These are phyloP conservation scores for Hecatera dysodea DNA, from an alignment of 2,888 invertebrate species.

Conservation along the genomic window DNA sequence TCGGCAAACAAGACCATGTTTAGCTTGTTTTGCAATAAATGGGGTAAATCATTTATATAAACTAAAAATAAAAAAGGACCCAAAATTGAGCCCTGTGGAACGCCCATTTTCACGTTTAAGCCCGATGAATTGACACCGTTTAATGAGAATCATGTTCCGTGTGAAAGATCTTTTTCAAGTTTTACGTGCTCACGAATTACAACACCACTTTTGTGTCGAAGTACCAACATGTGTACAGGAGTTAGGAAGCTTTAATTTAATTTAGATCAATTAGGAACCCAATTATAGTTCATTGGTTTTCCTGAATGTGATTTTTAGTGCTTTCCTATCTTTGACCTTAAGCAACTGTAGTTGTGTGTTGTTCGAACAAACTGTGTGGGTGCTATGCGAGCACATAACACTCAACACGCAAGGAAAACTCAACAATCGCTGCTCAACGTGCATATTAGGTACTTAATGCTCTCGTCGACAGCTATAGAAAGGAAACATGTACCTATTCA, in stretches of 20 bases:
- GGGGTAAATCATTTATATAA: no score
- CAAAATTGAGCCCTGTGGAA: no score
- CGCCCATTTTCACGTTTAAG: no score
- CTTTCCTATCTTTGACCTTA: not conserved
- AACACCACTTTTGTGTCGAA: not conserved
- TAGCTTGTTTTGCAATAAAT: no score
- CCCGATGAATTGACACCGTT: no score
- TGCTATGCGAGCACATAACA: not conserved
- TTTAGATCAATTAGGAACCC: constrained; percentile 3
- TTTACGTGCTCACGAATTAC: no score
- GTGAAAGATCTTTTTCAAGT: no score
- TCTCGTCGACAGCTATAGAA: not conserved
- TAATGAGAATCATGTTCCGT: no score
- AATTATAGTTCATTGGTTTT: not conserved
- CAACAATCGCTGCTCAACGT: not conserved
- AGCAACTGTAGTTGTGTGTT: not conserved
- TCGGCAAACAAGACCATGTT: no score
- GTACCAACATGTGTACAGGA: no score
- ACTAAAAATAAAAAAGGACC: no score
- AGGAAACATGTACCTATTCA: not conserved
- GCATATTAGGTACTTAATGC: not conserved
- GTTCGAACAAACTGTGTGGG: not conserved
- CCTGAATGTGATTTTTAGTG: not conserved
- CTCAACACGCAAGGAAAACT: not conserved
- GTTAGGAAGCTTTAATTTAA: no score